Conservation (phyloP, 2,113 vertebrate species). For the Amblyopsis rosae region DNA sequence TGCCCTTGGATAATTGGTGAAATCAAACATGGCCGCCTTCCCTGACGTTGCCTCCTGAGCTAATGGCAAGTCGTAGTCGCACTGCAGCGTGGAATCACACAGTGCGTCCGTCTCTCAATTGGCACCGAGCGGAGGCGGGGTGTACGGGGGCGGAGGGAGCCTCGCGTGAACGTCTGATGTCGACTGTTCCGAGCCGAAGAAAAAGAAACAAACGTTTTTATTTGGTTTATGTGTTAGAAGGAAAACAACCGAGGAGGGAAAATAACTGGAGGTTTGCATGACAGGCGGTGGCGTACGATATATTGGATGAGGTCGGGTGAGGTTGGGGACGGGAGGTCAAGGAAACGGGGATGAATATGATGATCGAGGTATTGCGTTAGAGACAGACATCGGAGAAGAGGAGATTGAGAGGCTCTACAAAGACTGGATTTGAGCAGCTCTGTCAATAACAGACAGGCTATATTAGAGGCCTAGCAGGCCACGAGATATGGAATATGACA, state of each 20-base stretch:
- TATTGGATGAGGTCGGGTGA: not conserved
- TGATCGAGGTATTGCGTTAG: not conserved
- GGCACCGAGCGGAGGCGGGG: conserved; percentile 23
- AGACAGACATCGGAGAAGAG: not conserved
- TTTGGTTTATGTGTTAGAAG: not conserved
- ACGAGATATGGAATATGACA: conserved; percentile 1
- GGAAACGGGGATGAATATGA: not conserved
- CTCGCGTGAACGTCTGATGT: conserved; percentile 34
- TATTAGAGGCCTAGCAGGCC: conserved; percentile 1
- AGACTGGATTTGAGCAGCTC: conserved; percentile 28
- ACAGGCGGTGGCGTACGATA: conserved; percentile 1
- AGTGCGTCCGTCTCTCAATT: conserved; percentile 25
- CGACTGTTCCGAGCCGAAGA: conserved; percentile 2
- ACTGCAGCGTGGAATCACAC: conserved; percentile 24
- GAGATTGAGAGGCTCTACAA: conserved; percentile 34
- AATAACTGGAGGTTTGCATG: not conserved
- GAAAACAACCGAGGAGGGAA: conserved; percentile 2
- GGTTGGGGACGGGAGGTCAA: conserved; percentile 22
- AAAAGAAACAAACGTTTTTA: conserved; percentile 3
- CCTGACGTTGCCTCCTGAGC: not conserved
- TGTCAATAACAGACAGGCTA: conserved; percentile 36
- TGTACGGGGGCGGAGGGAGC: not conserved
- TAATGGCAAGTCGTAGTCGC: conserved; percentile 37
- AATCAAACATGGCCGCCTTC: too few species aligned
- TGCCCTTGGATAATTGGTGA: too few species aligned